Base-by-base conservation (phyloP, 37 sponge, comb jelly and placozoan species). In the Beroe ovata region DNA sequence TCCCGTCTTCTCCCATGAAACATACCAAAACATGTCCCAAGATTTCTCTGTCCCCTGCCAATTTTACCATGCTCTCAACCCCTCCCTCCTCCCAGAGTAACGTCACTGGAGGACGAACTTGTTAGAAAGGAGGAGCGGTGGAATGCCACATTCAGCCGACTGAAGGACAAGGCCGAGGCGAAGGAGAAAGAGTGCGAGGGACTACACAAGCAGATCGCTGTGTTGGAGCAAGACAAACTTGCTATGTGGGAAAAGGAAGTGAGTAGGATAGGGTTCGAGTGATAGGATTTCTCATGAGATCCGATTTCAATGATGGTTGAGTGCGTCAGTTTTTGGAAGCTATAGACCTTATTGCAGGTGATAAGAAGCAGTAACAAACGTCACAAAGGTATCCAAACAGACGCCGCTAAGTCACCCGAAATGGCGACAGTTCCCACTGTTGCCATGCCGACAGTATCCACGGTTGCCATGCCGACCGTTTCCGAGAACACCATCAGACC, bases 181-280 rank as follows among this genome's bases (percentile, higher is more conserved):
- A 71, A 71, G 20, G 71, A 71, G 71, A 71, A 36, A 38, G 71
- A 71, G 29, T 71, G 71, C 38, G 71, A 71, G 38, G 71, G 35
- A 20, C 20, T 36, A 29, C 38, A 71, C 38, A 35, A 71, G 38
- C 71, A 71, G 38, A 71, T 71, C 18, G 11, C 71, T 21, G 20
- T 71, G 20, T 28, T 71, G 71, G 71, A 71, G 71, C 71, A 71
- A 20, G 71, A 71, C 38, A 71, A 71, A 20, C 21, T 71, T 6
- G 38, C 36, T 36, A 6, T 71, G 71, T 71, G 71, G 71, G 71
- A 71, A 36, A 71, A 71, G 35, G 71, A 71, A 38, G 71, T 71
- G 8, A 71, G 38, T 8, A 71, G 20, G 25, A n/a, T n/a, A n/a
- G n/a, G n/a, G n/a, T n/a, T 58, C 16, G 16, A 58, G 59, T 18